Evolutionary conservation across 2,113 vertebrate genomes (phyloP), one percentile per base, ranked within the genome.

Genomic region (Charadrius vociferus): DNA sequence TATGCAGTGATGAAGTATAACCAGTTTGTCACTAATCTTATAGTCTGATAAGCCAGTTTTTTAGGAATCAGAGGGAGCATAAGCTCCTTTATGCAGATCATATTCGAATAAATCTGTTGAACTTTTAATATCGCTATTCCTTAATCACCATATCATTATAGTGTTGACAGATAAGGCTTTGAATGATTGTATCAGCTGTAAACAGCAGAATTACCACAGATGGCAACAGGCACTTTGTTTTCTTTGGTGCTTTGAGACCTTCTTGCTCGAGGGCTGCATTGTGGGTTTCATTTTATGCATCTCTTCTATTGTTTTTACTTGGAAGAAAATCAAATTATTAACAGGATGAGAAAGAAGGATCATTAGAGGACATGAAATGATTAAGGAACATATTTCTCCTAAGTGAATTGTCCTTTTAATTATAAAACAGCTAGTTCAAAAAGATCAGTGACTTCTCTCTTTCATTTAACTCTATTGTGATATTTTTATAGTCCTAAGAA

Each of bases 181-280:
- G 49, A 92, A 62, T 66, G 21, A 91, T 72, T 70, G 50, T n/a
- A 86, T 37, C 26, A 6, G 56, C 37, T 81, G 55, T 77, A 92
- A 96, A 95, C 4, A 30, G 23, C n/a, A 83, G 56, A 91, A 94
- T 81, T 80, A 53, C 52, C 49, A 70, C 56, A 88, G 90, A 79
- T 93, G 56, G 71, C 59, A 95, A 47, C 45, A 86, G 39, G 24
- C 24, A 43, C 39, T 90, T 93, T 88, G 71, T 90, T 93, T 96
- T 95, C 83, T 91, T 90, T 65, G 58, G 52, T 92, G 71, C 50
- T 88, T 88, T 84, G 53, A 95, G 49, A 71, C 6, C 19, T 84
- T 83, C 39, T 83, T 59, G 45, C 49, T 78, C 0, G 0, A 95
- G 30, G 21, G 80, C 20, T 82, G n/a, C 20, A 52, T 81, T 82